These are phyloP conservation scores for Notamacropus eugenii DNA, from an alignment of 2,797 vertebrate species.

Conservation along the genomic window DNA sequence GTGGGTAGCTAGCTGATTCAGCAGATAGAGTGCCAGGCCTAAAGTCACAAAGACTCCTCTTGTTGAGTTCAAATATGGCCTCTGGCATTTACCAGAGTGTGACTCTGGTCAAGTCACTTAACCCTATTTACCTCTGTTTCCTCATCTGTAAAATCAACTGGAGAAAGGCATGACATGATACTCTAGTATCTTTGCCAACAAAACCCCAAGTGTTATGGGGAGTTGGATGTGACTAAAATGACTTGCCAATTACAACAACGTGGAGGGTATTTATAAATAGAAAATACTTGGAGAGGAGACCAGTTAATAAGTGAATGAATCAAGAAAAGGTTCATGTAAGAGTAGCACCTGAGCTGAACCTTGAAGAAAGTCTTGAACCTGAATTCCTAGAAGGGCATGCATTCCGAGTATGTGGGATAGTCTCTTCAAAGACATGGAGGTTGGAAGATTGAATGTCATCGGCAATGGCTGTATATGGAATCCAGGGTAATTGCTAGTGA, in stretches of 20 bases:
- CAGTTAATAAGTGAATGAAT: not conserved
- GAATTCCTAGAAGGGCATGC: not conserved
- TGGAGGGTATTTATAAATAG: not conserved
- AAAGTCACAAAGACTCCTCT: not conserved
- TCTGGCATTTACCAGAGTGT: not conserved
- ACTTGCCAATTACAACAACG: not conserved
- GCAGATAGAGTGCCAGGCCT: not conserved
- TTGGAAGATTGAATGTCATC: not conserved
- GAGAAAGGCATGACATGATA: not conserved
- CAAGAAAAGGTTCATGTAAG: not conserved
- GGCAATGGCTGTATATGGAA: not conserved
- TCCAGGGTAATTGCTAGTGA: not conserved
- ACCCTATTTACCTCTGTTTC: not conserved
- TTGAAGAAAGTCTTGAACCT: not conserved
- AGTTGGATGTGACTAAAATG: not conserved
- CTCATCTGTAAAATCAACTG: not conserved
- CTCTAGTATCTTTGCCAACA: not conserved
- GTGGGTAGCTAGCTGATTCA: not conserved
- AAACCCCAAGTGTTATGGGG: not conserved
- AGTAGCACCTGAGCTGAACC: not conserved
- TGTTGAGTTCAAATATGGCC: not conserved
- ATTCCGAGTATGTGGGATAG: not conserved
- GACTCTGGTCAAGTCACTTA: not conserved
- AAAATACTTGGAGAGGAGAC: not conserved
- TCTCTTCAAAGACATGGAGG: not conserved